Conservation (phyloP, 2,797 vertebrate genomes). For the Caiman crocodilus region DNA sequence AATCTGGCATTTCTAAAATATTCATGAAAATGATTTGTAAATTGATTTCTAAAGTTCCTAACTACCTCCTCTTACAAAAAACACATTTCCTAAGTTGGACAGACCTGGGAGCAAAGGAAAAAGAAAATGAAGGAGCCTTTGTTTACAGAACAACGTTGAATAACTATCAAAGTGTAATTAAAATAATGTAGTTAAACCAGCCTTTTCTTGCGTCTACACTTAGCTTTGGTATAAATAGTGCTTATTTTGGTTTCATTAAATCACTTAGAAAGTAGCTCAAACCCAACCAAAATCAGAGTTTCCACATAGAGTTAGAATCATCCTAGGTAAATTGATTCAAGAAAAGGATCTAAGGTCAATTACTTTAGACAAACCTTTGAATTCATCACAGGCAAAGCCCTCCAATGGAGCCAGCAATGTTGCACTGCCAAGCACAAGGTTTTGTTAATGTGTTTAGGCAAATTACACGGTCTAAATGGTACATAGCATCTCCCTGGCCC, state of each 20-base stretch:
- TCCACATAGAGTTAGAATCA: background rate
- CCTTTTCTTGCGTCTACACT: no score
- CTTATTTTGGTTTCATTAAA: background rate
- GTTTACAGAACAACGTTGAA: background rate
- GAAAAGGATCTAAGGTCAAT: background rate
- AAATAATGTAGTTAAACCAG: background rate
- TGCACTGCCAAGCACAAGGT: no score
- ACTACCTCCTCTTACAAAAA: background rate
- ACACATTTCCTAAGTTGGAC: background rate
- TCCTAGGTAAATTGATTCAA: background rate
- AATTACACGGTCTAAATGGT: background rate
- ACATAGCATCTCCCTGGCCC: background rate
- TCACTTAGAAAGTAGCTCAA: background rate
- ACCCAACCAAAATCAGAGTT: background rate
- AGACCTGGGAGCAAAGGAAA: background rate
- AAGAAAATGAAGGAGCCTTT: background rate
- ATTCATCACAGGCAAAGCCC: background rate
- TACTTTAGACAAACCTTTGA: background rate
- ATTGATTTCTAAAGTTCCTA: background rate
- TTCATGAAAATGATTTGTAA: no score
- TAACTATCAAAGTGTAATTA: background rate
- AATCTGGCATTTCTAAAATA: no score
- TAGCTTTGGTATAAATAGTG: background rate
- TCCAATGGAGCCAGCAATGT: no score
- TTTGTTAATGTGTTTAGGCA: background rate